phyloP scores from a whole-genome alignment of 2,888 invertebrate species.

The Cheilosia soror region DNA sequence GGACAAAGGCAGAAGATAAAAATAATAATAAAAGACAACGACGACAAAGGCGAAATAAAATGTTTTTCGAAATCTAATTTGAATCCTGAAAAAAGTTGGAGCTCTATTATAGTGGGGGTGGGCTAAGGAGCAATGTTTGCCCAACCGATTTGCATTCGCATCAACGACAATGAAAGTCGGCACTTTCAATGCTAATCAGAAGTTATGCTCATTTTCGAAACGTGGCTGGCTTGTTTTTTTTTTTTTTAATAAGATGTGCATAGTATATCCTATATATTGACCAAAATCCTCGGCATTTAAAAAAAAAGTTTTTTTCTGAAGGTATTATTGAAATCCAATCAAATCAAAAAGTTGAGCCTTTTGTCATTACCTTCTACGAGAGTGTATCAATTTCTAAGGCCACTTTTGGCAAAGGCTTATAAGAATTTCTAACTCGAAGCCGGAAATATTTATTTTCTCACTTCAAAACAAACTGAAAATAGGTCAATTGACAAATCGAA shows the following conservation, averaged over 20 bases:
- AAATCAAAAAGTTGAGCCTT: no score
- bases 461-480: no score
- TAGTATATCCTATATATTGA: no score
- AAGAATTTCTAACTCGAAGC: no score
- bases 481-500: no score
- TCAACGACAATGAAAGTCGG: not conserved
- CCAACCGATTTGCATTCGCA: slow-evolving; percentile 9
- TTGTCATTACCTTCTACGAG: no score
- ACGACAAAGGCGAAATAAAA: slow-evolving; percentile 12
- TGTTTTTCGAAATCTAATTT: slow-evolving; percentile 40
- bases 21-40: slow-evolving; percentile 32
- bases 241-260: not conserved
- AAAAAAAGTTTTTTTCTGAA: no score
- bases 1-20: slow-evolving; percentile 29
- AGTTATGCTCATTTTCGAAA: not conserved
- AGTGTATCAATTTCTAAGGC: no score
- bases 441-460: no score
- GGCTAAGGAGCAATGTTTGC: not conserved
- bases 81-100: slow-evolving; percentile 10
- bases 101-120: not conserved
- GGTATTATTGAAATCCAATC: no score
- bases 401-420: no score
- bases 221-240: not conserved
- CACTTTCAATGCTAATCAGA: slow-evolving; percentile 9
- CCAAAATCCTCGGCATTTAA: no score